phyloP scores from a whole-genome alignment of 2,797 vertebrate species.

The Smutsia temminckii region DNA sequence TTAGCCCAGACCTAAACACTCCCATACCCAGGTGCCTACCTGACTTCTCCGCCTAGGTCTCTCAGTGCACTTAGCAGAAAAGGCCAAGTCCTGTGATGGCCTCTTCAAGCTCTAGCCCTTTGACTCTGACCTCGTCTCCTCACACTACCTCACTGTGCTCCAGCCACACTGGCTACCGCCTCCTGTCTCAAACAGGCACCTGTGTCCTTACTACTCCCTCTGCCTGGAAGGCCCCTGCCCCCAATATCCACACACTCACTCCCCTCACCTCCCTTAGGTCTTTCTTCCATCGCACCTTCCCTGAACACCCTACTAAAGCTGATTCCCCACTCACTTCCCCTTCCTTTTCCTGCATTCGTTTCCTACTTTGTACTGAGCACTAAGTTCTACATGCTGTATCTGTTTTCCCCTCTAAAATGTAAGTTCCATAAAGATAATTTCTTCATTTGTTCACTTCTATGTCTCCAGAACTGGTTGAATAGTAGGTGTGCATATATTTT shows the following conservation, averaged over 20 bases:
- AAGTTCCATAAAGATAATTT: not conserved
- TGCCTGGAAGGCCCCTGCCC: not conserved
- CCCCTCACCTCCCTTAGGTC: not conserved
- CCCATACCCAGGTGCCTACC: not conserved
- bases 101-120: not conserved
- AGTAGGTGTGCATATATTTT: not conserved
- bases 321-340: not conserved
- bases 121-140: not conserved
- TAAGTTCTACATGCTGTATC: not conserved
- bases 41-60: not conserved
- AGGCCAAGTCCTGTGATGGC: not conserved
- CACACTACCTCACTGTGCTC: not conserved
- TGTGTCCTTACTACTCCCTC: not conserved
- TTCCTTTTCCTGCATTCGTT: not conserved
- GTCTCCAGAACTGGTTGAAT: not conserved
- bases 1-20: not conserved
- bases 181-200: not conserved
- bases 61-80: not conserved
- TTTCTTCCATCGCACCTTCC: not conserved
- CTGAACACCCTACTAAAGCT: not conserved
- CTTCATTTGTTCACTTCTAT: not conserved
- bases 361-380: not conserved
- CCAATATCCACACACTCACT: not conserved
- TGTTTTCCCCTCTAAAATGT: not conserved
- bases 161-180: rapidly evolving